Evolutionary conservation across 35 echinoderm and acorn worm species (phyloP).

Genomic region (Eucidaris tribuloides): DNA sequence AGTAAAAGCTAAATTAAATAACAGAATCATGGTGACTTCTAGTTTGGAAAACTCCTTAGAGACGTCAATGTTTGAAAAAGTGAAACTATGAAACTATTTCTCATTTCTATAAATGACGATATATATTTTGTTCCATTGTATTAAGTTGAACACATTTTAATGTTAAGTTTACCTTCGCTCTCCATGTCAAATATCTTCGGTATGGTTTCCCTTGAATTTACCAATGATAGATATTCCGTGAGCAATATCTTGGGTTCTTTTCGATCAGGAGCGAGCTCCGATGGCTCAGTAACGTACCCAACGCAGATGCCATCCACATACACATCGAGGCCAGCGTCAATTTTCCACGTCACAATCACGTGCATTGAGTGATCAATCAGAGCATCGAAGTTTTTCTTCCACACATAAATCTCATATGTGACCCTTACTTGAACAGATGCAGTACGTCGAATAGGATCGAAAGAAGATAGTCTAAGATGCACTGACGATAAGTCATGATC

Average conservation of each 20-base stretch:
- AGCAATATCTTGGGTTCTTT: neutral
- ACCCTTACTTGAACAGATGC: neutral
- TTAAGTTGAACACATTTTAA: neutral
- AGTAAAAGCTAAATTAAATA: no score
- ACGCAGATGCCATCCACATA: constrained; percentile 40
- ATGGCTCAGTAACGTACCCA: neutral
- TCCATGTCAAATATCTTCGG: neutral
- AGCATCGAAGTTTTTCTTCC: constrained; percentile 9
- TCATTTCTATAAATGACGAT: neutral
- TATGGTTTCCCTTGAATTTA: neutral
- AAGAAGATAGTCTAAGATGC: neutral
- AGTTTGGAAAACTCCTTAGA: no score
- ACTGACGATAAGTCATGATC: neutral
- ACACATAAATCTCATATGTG: neutral
- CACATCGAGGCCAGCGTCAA: constrained; percentile 20
- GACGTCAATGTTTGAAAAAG: no score
- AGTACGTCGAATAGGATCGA: neutral
- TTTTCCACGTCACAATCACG: constrained; percentile 37
- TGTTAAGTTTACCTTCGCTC: neutral
- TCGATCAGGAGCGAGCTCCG: neutral
- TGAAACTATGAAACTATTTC: no score
- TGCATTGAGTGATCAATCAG: neutral
- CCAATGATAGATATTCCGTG: constrained; percentile 1
- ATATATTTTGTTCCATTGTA: neutral
- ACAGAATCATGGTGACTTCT: no score